Conservation (phyloP, 2,888 invertebrate genomes). For the Dexiosoma caninum region DNA sequence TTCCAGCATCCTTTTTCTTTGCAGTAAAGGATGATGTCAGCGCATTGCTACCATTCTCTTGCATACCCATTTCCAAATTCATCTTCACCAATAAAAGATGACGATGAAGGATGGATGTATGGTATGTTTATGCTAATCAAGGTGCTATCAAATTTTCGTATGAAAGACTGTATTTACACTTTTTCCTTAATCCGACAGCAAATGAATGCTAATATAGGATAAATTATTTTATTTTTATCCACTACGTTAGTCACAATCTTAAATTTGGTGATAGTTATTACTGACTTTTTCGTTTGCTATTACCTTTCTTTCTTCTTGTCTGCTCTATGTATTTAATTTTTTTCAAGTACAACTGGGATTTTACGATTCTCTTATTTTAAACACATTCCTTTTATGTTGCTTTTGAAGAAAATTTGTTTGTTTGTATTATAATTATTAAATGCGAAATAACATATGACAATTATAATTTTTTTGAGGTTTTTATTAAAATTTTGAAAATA, state of each 20-base stretch:
- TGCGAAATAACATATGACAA: neutral
- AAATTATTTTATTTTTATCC: slow-evolving; percentile 24
- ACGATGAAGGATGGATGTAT: slow-evolving; percentile 40
- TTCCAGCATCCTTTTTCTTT: slow-evolving; percentile 75
- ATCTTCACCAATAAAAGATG: slow-evolving; percentile 65
- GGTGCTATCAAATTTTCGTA: neutral
- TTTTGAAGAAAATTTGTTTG: neutral
- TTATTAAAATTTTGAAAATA: slow-evolving; percentile 49
- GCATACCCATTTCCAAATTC: slow-evolving; percentile 75
- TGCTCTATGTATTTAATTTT: slow-evolving; percentile 15
- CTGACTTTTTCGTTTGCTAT: slow-evolving; percentile 52
- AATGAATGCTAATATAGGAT: neutral
- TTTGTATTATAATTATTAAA: slow-evolving; percentile 1
- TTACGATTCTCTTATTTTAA: slow-evolving; percentile 42
- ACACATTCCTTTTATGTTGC: slow-evolving; percentile 32
- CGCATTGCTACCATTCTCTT: slow-evolving; percentile 75
- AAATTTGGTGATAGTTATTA: slow-evolving; percentile 42
- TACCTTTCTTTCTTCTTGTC: slow-evolving; percentile 24
- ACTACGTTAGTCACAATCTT: slow-evolving; percentile 34
- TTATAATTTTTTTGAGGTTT: slow-evolving; percentile 25
- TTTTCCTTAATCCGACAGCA: neutral
- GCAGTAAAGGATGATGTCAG: slow-evolving; percentile 75
- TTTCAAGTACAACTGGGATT: slow-evolving; percentile 62
- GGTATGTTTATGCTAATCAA: neutral
- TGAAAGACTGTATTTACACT: neutral